A percentile compares a stretch with the other conserved stretches of the same genome.
Evolutionary conservation across 2,888 invertebrate genomes (phyloP).

Genomic region (Leucania comma): DNA sequence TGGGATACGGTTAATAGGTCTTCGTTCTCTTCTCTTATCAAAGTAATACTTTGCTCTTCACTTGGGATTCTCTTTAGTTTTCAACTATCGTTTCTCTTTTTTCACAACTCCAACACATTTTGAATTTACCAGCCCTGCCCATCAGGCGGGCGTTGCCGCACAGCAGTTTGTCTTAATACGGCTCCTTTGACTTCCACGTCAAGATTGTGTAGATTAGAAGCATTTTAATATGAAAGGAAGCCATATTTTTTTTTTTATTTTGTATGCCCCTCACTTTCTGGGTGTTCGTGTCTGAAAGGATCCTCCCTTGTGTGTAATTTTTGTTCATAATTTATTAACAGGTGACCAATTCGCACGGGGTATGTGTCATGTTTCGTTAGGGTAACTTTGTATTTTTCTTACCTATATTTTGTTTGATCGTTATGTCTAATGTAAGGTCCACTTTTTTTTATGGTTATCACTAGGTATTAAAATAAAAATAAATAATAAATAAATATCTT

Average conservation of each 20-base stretch:
- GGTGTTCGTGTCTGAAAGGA: conserved; percentile 29
- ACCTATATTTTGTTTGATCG: background rate
- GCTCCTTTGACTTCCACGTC: conserved; percentile 58
- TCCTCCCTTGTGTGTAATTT: conserved; percentile 41
- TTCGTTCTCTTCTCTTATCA: no score
- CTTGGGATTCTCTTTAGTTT: background rate
- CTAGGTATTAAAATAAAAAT: no score
- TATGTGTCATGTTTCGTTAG: conserved; percentile 31
- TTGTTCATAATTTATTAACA: conserved; percentile 58
- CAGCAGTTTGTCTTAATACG: conserved; percentile 60
- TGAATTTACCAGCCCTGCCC: conserved; percentile 52
- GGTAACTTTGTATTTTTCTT: background rate
- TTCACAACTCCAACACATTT: background rate
- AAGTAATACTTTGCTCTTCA: no score
- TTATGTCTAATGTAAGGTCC: background rate
- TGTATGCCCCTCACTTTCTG: conserved; percentile 19
- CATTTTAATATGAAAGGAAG: conserved; percentile 49
- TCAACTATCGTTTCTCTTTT: background rate
- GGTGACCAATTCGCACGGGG: conserved; percentile 55
- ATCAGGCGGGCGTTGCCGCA: conserved; percentile 38
- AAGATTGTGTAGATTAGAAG: conserved; percentile 59
- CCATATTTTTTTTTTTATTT: conserved; percentile 25
- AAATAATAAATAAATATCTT: no score
- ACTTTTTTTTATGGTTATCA: background rate
- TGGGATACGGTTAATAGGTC: no score